phyloP scores from a whole-genome alignment of 2,797 vertebrate species.

The Sparus aurata region DNA sequence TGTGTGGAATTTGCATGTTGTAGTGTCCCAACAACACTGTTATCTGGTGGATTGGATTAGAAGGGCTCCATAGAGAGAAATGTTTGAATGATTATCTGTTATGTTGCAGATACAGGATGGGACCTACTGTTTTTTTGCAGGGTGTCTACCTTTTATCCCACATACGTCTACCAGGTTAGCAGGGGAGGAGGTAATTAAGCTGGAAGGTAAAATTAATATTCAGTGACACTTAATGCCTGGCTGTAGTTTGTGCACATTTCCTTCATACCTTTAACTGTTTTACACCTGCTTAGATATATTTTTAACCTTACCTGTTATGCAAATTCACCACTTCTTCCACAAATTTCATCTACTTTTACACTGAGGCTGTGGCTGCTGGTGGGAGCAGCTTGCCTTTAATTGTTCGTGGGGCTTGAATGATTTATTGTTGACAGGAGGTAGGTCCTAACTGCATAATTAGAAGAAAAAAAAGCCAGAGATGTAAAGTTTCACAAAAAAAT shows the following conservation, averaged over 20 bases:
- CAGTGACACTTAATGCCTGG: slow-evolving; percentile 3
- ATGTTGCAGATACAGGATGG: slow-evolving; percentile 6
- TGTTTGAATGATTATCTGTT: slow-evolving; percentile 34
- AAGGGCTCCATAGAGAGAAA: slow-evolving; percentile 20
- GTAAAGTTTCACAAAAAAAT: background rate
- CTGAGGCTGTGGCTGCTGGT: background rate
- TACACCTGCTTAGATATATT: background rate
- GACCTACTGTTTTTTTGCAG: slow-evolving; percentile 1
- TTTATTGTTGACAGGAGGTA: background rate
- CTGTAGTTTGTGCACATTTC: background rate
- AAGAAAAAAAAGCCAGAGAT: background rate
- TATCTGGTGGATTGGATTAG: slow-evolving; percentile 23
- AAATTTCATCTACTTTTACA: background rate
- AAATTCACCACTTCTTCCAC: background rate
- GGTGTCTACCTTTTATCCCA: slow-evolving; percentile 6
- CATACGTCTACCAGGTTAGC: background rate
- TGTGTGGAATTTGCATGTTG: slow-evolving; percentile 52
- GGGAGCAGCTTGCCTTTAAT: background rate
- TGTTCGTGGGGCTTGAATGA: background rate
- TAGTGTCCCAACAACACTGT: slow-evolving; percentile 33
- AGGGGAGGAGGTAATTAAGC: background rate
- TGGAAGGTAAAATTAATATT: background rate
- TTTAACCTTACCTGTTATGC: background rate
- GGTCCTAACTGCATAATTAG: background rate
- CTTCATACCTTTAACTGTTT: background rate